Conservation (phyloP, 2,797 vertebrate genomes). For the Tapera naevia region DNA sequence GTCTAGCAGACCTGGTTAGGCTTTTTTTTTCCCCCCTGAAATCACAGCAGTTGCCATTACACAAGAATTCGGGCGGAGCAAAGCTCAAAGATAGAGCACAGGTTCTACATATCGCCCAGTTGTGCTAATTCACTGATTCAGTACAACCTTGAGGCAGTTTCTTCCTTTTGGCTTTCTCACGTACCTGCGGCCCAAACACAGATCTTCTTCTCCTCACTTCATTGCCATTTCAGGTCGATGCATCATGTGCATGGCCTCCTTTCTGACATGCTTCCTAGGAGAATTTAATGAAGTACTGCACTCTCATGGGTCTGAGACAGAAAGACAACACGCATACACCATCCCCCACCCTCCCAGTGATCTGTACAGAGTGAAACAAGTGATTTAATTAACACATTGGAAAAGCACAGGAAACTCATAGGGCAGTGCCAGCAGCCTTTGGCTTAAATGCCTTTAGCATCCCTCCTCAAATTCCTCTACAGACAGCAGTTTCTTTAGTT, state of each 20-base stretch:
- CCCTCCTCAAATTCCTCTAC: not conserved
- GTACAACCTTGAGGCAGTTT: not conserved
- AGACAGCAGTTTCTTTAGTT: not conserved
- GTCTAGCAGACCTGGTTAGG: not conserved
- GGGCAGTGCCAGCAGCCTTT: not conserved
- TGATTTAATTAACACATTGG: not conserved
- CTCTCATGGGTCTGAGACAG: not conserved
- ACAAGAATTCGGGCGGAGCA: not conserved
- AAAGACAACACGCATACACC: not conserved
- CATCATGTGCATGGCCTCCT: not conserved
- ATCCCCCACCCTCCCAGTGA: no score
- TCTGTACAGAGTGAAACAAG: not conserved
- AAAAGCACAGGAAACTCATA: not conserved
- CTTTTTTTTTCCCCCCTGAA: not conserved
- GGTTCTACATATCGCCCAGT: not conserved
- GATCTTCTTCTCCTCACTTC: not conserved
- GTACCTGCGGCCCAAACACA: not conserved
- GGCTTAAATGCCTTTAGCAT: not conserved
- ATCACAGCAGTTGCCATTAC: not conserved
- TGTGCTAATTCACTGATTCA: not conserved
- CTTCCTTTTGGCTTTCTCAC: not conserved
- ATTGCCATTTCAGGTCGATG: not conserved
- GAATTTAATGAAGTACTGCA: not conserved
- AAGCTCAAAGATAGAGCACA: not conserved
- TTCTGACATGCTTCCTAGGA: not conserved